phyloP scores from a whole-genome alignment of 2,113 vertebrate genomes.

The Ceyx margarethae region DNA sequence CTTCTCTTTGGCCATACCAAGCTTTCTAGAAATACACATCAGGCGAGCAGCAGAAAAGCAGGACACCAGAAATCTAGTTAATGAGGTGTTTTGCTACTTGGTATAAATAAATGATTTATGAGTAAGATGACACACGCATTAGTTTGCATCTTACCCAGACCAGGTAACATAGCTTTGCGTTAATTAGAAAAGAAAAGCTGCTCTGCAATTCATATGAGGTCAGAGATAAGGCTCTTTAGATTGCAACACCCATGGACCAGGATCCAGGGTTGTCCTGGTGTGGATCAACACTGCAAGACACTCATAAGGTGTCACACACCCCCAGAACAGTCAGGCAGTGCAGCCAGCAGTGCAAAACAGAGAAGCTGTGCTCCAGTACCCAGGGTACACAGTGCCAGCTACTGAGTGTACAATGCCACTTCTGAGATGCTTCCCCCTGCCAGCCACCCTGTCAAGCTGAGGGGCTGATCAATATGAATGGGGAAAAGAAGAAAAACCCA shows the following conservation, averaged over 20 bases:
- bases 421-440: background rate
- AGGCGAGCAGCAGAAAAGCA: background rate
- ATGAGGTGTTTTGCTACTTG: background rate
- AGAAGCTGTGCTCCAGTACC: background rate
- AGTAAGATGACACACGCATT: background rate
- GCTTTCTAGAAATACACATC: background rate
- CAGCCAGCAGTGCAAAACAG: background rate
- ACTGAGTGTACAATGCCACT: background rate
- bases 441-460: background rate
- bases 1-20: background rate
- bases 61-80: background rate
- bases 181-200: conserved; percentile 18
- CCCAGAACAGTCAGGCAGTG: background rate
- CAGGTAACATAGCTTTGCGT: conserved; percentile 9
- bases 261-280: background rate
- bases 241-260: accelerated
- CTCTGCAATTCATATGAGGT: conserved; percentile 16
- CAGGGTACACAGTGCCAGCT: background rate
- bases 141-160: background rate
- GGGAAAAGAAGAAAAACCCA: background rate
- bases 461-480: conserved; percentile 9
- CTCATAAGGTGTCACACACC: background rate
- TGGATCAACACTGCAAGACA: background rate
- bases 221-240: background rate
- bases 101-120: conserved; percentile 25